A percentile compares a stretch with the other conserved stretches of the same genome.
Conservation (phyloP, 2,113 vertebrate genomes). For the Pristiophorus japonicus region DNA sequence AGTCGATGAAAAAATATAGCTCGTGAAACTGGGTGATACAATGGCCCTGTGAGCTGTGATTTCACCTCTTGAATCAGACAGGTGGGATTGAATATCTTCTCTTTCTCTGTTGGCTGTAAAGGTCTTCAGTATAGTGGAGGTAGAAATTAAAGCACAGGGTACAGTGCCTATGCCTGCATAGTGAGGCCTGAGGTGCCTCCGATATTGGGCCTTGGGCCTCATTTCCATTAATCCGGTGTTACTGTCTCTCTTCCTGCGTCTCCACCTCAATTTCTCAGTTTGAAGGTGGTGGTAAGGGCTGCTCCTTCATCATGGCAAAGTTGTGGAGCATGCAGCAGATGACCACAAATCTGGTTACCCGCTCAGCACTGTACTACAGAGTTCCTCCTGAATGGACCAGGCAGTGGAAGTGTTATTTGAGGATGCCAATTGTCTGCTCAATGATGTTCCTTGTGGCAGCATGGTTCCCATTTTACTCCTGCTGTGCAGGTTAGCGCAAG, state of each 20-base stretch:
- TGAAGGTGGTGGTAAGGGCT: background rate
- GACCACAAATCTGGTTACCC: too few species aligned
- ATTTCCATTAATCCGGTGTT: background rate
- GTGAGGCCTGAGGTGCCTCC: background rate
- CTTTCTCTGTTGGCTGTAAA: background rate
- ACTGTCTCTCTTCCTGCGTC: background rate
- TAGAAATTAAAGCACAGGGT: background rate
- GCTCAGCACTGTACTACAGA: background rate
- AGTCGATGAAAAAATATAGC: background rate
- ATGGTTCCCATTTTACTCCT: background rate
- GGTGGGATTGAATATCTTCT: background rate
- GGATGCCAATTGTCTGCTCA: background rate
- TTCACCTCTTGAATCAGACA: background rate
- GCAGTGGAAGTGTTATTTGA: background rate
- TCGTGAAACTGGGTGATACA: background rate
- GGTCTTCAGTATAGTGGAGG: background rate
- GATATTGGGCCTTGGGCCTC: background rate
- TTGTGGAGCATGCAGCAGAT: background rate
- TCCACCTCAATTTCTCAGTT: background rate
- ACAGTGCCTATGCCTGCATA: background rate
- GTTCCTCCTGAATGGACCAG: background rate
- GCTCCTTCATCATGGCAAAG: background rate
- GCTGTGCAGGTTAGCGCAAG: background rate
- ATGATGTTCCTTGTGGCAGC: background rate
- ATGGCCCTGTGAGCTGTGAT: background rate